Evolutionary conservation across 1,140 invertebrate species (phyloP).

Genomic region (Spodoptera frugiperda): DNA sequence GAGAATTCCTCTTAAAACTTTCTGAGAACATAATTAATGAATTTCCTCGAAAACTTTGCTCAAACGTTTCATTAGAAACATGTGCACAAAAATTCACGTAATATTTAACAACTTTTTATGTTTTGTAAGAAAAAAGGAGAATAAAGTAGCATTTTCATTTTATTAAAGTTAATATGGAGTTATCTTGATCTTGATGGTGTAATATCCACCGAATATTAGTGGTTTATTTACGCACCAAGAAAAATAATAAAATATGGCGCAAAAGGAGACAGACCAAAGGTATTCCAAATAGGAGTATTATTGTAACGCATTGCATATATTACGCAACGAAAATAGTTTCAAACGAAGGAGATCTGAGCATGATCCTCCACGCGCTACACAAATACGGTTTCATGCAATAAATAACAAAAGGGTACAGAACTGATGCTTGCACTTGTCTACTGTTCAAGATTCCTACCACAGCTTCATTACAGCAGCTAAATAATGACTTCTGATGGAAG

Average conservation of each 20-base stretch:
- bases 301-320: slow-evolving; percentile 20
- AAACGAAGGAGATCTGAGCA: neutral
- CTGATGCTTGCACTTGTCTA: slow-evolving; percentile 33
- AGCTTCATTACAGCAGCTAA: slow-evolving; percentile 60
- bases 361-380: slow-evolving; percentile 16
- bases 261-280: no score
- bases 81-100: slow-evolving; percentile 22
- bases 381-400: slow-evolving; percentile 38
- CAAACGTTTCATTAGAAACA: slow-evolving; percentile 25
- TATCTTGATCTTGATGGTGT: no score
- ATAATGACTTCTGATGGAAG: slow-evolving; percentile 65
- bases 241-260: no score
- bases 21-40: slow-evolving; percentile 43
- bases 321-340: slow-evolving; percentile 21
- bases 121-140: neutral
- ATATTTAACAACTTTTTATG: slow-evolving; percentile 1
- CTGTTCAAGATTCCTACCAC: slow-evolving; percentile 44
- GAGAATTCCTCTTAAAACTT: slow-evolving; percentile 37
- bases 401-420: slow-evolving; percentile 43
- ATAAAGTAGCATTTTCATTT: neutral
- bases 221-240: no score
- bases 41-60: slow-evolving; percentile 54
- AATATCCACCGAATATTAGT: no score
- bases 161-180: no score
- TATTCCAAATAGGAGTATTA: neutral